A percentile compares a stretch with the other conserved stretches of the same genome.
Evolutionary conservation across 2,797 vertebrate genomes (phyloP).

Genomic region (Microcaecilia unicolor): DNA sequence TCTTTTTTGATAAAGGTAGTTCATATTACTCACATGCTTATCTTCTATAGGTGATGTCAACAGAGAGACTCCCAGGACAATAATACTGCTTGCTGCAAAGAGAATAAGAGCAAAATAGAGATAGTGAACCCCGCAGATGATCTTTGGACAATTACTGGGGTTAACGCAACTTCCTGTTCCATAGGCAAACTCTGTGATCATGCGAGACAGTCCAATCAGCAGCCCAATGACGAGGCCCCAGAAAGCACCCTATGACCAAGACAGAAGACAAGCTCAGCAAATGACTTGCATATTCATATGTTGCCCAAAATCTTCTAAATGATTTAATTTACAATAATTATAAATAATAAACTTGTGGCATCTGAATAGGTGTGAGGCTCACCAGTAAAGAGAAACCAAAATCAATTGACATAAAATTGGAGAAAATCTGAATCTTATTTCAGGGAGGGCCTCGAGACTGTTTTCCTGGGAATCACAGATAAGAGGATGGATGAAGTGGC

Average conservation of each 20-base stretch:
- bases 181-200: conserved; percentile 81
- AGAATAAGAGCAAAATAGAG: conserved; percentile 89
- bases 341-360: not conserved
- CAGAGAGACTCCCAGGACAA: conserved; percentile 69
- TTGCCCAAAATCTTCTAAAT: not conserved
- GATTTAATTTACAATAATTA: not conserved
- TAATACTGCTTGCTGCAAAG: conserved; percentile 46
- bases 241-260: conserved; percentile 77
- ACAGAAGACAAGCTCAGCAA: not conserved
- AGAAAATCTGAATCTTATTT: too few species aligned
- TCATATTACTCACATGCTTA: conserved; percentile 75
- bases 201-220: conserved; percentile 63
- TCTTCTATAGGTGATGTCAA: conserved; percentile 87
- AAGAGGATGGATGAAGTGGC: too few species aligned
- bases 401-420: too few species aligned
- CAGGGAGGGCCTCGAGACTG: too few species aligned
- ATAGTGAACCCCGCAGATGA: conserved; percentile 92
- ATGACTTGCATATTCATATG: not conserved
- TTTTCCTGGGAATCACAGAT: too few species aligned
- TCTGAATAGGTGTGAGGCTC: not conserved
- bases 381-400: too few species aligned
- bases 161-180: conserved; percentile 77
- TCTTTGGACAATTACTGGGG: conserved; percentile 73
- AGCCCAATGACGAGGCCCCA: conserved; percentile 78
- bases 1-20: too few species aligned